Conservation (phyloP, 2,797 vertebrate genomes). For the Chrysocyon brachyurus region DNA sequence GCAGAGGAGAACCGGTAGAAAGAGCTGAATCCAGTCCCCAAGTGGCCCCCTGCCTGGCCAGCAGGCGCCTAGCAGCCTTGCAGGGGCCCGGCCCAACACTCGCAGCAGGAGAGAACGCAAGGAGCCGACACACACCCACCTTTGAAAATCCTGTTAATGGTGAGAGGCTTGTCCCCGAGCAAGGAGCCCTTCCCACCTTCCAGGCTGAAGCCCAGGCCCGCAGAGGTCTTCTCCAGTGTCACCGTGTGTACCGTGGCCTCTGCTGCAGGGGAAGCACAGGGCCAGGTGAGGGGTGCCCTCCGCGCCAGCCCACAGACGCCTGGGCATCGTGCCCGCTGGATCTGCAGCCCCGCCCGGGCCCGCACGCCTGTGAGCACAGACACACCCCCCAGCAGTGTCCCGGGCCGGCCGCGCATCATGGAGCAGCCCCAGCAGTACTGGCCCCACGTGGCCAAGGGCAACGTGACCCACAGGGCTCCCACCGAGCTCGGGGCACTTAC, state of each 20-base stretch:
- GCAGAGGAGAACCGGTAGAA: neutral
- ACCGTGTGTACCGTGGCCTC: conserved; percentile 87
- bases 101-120: accelerated
- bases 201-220: conserved; percentile 95
- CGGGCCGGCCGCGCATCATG: neutral
- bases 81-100: neutral
- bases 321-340: neutral
- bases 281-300: neutral
- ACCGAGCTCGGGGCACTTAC: conserved; percentile 74
- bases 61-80: neutral
- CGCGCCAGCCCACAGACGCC: neutral
- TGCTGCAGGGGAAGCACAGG: conserved; percentile 82
- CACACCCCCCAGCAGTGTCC: accelerated
- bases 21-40: neutral
- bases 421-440: neutral
- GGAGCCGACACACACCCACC: conserved; percentile 86
- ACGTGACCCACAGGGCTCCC: accelerated
- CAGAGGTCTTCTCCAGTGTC: conserved; percentile 93
- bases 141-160: conserved; percentile 94
- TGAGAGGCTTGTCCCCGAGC: conserved; percentile 94
- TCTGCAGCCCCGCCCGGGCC: accelerated
- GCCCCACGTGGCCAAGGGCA: neutral
- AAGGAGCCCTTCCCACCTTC: conserved; percentile 97
- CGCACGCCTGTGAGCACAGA: accelerated
- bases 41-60: neutral